Conservation (phyloP, 2,113 vertebrate species). For the Ceyx cyanopectus region DNA sequence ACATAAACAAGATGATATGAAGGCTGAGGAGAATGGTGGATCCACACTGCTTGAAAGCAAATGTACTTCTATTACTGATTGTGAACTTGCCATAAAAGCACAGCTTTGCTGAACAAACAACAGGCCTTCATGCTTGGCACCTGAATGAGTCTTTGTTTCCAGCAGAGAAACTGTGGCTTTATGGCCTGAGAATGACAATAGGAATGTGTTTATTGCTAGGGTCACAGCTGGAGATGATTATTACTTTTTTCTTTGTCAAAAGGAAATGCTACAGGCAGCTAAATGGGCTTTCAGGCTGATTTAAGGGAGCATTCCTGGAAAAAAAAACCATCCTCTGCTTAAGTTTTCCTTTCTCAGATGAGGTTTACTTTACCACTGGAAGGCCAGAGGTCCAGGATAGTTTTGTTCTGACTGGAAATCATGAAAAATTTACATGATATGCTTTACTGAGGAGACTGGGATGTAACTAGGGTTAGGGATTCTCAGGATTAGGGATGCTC, state of each 20-base stretch:
- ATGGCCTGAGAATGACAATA: conserved; percentile 40
- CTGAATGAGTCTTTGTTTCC: conserved; percentile 32
- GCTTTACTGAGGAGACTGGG: not conserved
- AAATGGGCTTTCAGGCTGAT: not conserved
- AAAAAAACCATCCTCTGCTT: not conserved
- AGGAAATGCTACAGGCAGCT: conserved; percentile 39
- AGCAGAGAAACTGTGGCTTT: conserved; percentile 36
- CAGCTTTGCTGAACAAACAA: conserved; percentile 10
- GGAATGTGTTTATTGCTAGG: conserved; percentile 45
- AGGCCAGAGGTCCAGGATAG: not conserved
- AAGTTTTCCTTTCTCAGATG: not conserved
- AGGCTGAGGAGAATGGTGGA: not conserved
- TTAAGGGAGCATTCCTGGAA: not conserved
- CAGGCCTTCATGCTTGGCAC: conserved; percentile 21
- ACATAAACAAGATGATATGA: not conserved
- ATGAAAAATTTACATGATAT: not conserved
- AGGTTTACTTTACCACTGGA: not conserved
- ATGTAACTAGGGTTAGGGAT: not conserved
- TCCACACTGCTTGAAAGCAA: not conserved
- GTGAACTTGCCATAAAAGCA: conserved; percentile 3
- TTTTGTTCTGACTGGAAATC: not conserved
- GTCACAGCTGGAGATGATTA: conserved; percentile 62
- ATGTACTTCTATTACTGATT: not conserved
- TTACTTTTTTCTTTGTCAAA: conserved; percentile 39
- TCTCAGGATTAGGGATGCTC: not conserved